phyloP scores from a whole-genome alignment of 2,797 vertebrate genomes.

The Sphenopsis melanotis region DNA sequence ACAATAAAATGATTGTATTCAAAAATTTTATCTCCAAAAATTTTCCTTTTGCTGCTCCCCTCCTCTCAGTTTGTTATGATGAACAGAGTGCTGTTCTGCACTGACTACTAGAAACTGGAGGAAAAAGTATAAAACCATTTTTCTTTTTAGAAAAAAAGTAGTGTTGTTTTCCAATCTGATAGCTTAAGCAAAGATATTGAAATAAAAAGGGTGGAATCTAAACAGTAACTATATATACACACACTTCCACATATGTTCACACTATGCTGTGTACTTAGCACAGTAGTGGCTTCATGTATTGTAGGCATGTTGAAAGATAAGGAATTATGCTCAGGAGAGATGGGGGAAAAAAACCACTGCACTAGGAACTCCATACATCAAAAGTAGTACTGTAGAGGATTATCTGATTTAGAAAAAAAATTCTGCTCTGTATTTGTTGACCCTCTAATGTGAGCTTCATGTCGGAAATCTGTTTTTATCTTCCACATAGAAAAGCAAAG shows the following conservation, averaged over 20 bases:
- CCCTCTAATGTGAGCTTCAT: slow-evolving; percentile 40
- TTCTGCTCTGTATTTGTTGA: slow-evolving; percentile 38
- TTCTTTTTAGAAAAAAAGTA: not conserved
- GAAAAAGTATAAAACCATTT: not conserved
- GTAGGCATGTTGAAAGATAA: not conserved
- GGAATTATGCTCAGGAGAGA: not conserved
- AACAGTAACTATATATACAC: not conserved
- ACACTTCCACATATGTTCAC: not conserved
- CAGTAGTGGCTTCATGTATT: not conserved
- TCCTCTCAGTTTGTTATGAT: not conserved
- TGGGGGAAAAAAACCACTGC: not conserved
- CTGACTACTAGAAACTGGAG: not conserved
- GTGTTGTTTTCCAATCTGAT: not conserved
- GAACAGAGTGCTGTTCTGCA: not conserved
- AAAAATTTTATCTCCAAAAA: not conserved
- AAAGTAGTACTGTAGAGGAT: not conserved
- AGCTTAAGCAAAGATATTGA: not conserved
- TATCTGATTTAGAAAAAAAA: not conserved
- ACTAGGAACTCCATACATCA: not conserved
- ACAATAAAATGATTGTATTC: not conserved
- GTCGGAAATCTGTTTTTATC: slow-evolving; percentile 57
- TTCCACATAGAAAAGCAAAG: slow-evolving; percentile 22
- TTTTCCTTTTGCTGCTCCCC: not conserved
- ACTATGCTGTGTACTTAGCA: not conserved
- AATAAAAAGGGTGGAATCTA: not conserved